Percentiles rank a stretch among this genome's conserved stretches.
Conservation (phyloP, 2,113 vertebrate genomes). For the Labrus mixtus region DNA sequence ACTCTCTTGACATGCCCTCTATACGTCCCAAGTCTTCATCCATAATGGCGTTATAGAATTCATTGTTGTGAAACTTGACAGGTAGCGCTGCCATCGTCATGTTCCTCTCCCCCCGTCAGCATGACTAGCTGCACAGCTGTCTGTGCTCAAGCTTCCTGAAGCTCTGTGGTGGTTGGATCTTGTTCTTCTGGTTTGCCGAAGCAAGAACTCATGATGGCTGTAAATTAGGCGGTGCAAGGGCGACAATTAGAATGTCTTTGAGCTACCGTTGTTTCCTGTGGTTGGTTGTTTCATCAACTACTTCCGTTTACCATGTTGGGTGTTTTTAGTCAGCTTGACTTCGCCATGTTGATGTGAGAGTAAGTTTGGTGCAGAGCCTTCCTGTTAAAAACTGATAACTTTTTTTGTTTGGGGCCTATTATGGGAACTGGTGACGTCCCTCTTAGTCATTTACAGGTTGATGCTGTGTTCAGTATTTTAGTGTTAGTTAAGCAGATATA, state of each 20-base stretch:
- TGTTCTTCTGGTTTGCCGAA: conserved; percentile 34
- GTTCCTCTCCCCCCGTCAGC: conserved; percentile 4
- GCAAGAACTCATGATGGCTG: background rate
- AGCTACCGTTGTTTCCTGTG: background rate
- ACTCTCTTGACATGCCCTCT: conserved; percentile 23
- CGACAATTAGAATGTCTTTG: background rate
- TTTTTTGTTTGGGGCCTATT: conserved; percentile 22
- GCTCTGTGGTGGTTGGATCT: background rate
- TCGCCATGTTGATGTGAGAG: conserved; percentile 8
- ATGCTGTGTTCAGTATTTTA: background rate
- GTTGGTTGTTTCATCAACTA: background rate
- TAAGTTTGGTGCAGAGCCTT: conserved; percentile 18
- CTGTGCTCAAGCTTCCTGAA: background rate
- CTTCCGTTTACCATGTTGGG: background rate
- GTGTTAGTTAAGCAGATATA: background rate
- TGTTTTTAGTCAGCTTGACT: conserved; percentile 2
- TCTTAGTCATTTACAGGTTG: background rate
- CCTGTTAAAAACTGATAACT: conserved; percentile 58
- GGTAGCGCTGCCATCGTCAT: background rate
- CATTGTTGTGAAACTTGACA: conserved; percentile 1
- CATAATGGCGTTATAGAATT: conserved; percentile 55
- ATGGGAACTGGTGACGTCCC: conserved; percentile 17
- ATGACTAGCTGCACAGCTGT: conserved; percentile 3
- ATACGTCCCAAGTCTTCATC: conserved; percentile 52
- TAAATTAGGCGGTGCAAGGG: background rate